Base-by-base conservation (phyloP, 1,140 invertebrate species). In the Onthophagus taurus region DNA sequence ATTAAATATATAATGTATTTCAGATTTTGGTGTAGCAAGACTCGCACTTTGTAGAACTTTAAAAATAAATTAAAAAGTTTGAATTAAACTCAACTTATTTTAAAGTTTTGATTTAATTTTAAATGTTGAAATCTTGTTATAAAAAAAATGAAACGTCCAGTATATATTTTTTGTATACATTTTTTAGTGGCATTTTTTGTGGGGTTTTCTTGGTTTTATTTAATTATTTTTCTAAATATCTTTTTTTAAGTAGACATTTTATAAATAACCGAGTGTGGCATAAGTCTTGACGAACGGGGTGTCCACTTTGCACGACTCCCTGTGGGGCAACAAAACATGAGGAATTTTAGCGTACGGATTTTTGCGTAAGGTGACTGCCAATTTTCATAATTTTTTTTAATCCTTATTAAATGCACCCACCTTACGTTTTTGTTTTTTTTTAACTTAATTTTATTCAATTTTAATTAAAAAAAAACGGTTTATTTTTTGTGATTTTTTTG, bases 271-370 rank as follows among this genome's bases (percentile, higher is more conserved):
- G 64, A 89, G 75, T 47, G 85, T 89, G 58, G 85, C 83, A 66
- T 89, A 89, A 59, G 85, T 89, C 76, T 89, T 89, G 68, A 87
- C 84, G 74, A 89, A 89, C 60, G 84, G 81, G 63, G 80, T 77
- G 65, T 87, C 83, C 70, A 80, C 77, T 72, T 76, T 83, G 69
- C 83, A 85, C 65, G 77, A 83, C 70, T 84, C 85, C 69, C 84
- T 88, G 76, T 54, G 76, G 75, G 65, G 70, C 54, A 67, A 70
- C 59, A 61, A 51, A 51, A 64, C 59, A 53, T 47, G 43, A 38
- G 38, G 45, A 51, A 35, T 44, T 50, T 18, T 21, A 39, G 46
- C 14, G 42, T 41, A 12, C 41, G 13, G 14, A 47, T 43, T 35
- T 43, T 12, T 33, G 44, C 12, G 20, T 30, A 36, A 12, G 34